Percentiles rank a stretch among this genome's conserved stretches.
These are phyloP conservation scores for Burhinus oedicnemus DNA, from an alignment of 2,113 vertebrate genomes.

Conservation along the genomic window DNA sequence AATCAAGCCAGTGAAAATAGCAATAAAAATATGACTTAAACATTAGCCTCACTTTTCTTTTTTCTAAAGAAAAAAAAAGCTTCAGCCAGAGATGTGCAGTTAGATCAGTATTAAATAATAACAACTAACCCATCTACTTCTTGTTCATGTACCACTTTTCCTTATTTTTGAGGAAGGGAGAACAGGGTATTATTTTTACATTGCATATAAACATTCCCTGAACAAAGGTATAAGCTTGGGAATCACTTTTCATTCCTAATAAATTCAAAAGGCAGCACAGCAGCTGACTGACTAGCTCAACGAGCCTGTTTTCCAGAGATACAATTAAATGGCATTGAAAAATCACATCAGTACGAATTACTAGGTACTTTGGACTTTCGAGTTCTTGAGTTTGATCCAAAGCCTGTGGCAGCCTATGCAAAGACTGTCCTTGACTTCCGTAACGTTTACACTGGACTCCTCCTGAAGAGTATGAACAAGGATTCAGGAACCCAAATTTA, in stretches of 20 bases:
- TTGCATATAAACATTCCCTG: not conserved
- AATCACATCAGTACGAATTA: not conserved
- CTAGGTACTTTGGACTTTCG: not conserved
- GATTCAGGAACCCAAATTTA: not conserved
- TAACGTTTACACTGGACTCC: not conserved
- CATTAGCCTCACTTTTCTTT: not conserved
- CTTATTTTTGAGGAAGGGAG: not conserved
- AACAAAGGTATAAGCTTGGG: not conserved
- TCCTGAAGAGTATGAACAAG: not conserved
- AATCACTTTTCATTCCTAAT: not conserved
- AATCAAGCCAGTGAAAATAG: not conserved
- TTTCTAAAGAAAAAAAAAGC: not conserved
- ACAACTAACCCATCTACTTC: not conserved
- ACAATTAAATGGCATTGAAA: conserved; percentile 18
- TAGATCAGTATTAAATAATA: not conserved
- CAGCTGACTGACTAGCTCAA: not conserved
- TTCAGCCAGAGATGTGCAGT: not conserved
- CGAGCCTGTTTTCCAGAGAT: not conserved
- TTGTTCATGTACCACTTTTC: not conserved
- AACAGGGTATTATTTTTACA: not conserved
- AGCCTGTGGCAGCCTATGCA: not conserved
- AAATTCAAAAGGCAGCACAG: not conserved
- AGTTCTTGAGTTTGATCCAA: not conserved
- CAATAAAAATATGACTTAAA: not conserved
- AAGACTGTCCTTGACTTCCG: not conserved